These are phyloP conservation scores for Dendrolimus punctatus DNA, from an alignment of 1,140 invertebrate species.

Conservation along the genomic window DNA sequence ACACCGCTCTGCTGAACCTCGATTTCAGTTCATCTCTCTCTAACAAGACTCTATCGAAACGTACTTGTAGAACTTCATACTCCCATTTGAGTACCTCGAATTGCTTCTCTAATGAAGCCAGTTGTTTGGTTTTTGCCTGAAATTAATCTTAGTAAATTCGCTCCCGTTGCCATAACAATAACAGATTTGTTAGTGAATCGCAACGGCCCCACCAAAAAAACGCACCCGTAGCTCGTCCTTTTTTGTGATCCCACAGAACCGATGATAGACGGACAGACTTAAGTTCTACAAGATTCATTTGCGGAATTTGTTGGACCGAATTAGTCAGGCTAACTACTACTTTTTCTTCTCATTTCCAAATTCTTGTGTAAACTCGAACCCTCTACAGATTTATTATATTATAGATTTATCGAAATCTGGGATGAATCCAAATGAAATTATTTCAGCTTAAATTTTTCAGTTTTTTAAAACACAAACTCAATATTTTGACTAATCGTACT, in stretches of 20 bases:
- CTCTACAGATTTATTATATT: too few species aligned
- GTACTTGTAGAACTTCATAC: constrained; percentile 80
- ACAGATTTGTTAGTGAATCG: background rate
- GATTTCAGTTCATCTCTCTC: constrained; percentile 86
- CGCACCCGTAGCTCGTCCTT: too few species aligned
- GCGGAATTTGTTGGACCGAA: too few species aligned
- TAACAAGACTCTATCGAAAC: constrained; percentile 81
- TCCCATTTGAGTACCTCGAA: constrained; percentile 83
- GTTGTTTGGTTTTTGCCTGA: constrained; percentile 77
- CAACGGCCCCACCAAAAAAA: background rate
- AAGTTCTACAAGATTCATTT: too few species aligned
- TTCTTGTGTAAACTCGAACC: too few species aligned
- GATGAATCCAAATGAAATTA: too few species aligned
- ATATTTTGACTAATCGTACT: constrained; percentile 15
- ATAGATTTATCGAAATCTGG: too few species aligned
- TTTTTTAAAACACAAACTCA: background rate
- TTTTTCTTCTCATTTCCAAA: too few species aligned
- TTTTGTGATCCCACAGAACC: too few species aligned
- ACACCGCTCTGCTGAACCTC: constrained; percentile 84
- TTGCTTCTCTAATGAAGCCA: constrained; percentile 76
- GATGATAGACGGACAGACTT: too few species aligned
- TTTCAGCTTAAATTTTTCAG: too few species aligned
- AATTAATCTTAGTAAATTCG: constrained; percentile 5
- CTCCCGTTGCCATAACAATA: background rate
- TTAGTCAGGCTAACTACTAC: too few species aligned